Evolutionary conservation across 2,888 invertebrate species (phyloP).

Genomic region (Aleiodes testaceus): DNA sequence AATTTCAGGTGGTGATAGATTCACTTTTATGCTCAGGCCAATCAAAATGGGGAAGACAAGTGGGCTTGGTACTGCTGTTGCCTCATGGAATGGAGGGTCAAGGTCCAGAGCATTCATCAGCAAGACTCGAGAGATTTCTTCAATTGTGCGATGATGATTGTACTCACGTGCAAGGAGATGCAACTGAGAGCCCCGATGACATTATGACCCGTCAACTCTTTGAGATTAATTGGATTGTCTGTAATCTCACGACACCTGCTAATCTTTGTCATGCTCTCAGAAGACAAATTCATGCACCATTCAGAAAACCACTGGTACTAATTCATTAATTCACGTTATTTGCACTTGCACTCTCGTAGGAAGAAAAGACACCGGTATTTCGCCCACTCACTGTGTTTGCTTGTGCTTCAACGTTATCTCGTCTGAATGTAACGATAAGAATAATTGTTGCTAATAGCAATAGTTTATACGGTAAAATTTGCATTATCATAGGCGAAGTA

Average conservation of each 20-base stretch:
- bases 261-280: constrained; percentile 86
- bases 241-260: constrained; percentile 84
- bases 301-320: constrained; percentile 82
- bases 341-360: background rate
- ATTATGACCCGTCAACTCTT: constrained; percentile 81
- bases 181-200: constrained; percentile 59
- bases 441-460: constrained; percentile 15
- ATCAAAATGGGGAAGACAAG: constrained; percentile 88
- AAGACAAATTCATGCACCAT: constrained; percentile 84
- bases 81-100: constrained; percentile 90
- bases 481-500: background rate
- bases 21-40: constrained; percentile 81
- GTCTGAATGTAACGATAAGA: constrained; percentile 1
- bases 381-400: background rate
- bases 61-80: constrained; percentile 84
- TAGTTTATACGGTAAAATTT: background rate
- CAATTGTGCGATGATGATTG: constrained; percentile 82
- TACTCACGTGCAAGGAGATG: constrained; percentile 76
- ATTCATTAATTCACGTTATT: background rate
- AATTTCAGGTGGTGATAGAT: constrained; percentile 77
- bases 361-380: background rate
- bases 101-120: constrained; percentile 82
- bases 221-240: constrained; percentile 81
- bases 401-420: constrained; percentile 7
- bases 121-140: constrained; percentile 81